Conservation (phyloP, 1,140 invertebrate genomes). For the Pachypsylla venusta region DNA sequence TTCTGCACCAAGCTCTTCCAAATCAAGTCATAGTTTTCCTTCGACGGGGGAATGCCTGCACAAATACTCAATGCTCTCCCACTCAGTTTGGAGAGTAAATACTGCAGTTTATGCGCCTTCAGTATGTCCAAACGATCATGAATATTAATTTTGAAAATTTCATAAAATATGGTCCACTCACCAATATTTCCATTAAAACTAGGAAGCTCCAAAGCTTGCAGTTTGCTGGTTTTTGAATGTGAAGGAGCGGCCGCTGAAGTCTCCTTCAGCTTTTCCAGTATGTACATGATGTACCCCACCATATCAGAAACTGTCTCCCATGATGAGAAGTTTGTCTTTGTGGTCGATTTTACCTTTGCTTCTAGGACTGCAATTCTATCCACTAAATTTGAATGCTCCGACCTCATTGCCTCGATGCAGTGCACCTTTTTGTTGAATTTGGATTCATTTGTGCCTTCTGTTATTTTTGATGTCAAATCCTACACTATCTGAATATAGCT, state of each 20-base stretch:
- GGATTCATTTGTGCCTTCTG: neutral
- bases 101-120: neutral
- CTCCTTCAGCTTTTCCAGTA: neutral
- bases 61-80: neutral
- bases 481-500: neutral
- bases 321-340: neutral
- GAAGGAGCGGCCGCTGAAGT: neutral
- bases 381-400: neutral
- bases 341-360: neutral
- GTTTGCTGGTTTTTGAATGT: neutral
- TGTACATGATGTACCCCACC: neutral
- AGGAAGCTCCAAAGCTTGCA: neutral
- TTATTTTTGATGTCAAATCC: neutral
- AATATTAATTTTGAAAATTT: slow-evolving; percentile 9
- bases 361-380: neutral
- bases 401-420: neutral
- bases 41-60: neutral
- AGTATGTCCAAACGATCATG: neutral
- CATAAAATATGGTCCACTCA: slow-evolving; percentile 7
- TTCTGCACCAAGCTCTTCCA: neutral
- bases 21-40: neutral
- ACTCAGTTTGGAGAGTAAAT: neutral
- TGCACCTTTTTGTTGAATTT: neutral
- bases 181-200: neutral
- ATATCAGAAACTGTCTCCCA: neutral